These are phyloP conservation scores for Xanthorhoe designata DNA, from an alignment of 2,888 invertebrate species.

Conservation along the genomic window DNA sequence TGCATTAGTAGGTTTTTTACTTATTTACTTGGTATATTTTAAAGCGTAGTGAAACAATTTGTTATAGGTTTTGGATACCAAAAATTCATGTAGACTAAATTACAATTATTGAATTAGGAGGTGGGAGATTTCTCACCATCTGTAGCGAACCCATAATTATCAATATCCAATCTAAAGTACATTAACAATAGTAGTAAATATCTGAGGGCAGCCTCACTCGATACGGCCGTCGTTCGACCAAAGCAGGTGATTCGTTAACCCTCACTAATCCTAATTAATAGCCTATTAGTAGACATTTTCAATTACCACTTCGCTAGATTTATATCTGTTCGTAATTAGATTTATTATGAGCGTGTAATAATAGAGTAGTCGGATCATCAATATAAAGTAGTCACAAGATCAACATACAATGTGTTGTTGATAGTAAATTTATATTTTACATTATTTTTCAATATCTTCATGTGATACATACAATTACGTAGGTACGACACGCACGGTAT, in stretches of 20 bases:
- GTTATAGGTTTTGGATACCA: not conserved
- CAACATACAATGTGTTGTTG: conserved; percentile 2
- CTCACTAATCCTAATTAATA: conserved; percentile 79
- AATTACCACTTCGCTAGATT: conserved; percentile 78
- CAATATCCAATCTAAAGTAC: conserved; percentile 11
- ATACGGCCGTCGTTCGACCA: conserved; percentile 55
- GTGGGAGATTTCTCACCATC: conserved; percentile 4
- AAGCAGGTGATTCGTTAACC: conserved; percentile 73
- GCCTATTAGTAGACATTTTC: conserved; percentile 78
- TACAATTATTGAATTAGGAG: not conserved
- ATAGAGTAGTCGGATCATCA: conserved; percentile 24
- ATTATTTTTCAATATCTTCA: not conserved
- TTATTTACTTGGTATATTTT: no score
- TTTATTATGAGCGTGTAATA: conserved; percentile 31
- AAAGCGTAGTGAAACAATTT: no score
- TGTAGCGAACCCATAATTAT: conserved; percentile 16
- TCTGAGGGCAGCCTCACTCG: conserved; percentile 45
- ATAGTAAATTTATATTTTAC: not conserved
- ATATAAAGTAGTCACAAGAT: conserved; percentile 11
- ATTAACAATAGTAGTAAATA: conserved; percentile 32
- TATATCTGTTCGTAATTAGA: conserved; percentile 52
- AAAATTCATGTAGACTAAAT: not conserved
- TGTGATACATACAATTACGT: no score
- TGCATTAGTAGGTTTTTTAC: no score
- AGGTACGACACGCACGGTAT: no score